Evolutionary conservation across 2,113 vertebrate genomes (phyloP), one percentile per base, ranked within the genome.

Genomic region (Desmodus rotundus): DNA sequence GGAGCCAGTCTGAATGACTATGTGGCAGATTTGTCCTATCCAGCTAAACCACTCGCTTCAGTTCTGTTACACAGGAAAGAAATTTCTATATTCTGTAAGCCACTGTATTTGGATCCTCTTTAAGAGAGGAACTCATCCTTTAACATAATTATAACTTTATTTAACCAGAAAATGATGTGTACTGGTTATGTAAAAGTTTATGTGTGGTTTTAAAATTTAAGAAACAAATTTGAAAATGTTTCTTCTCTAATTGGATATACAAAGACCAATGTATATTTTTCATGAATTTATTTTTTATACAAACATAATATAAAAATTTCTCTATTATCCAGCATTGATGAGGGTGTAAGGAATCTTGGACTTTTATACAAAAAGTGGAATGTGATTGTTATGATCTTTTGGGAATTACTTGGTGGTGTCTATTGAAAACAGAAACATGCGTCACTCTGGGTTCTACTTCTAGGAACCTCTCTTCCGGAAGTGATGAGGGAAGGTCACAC

Each of bases 201-300:
- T 19, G 7, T 41, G 4, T 82, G n/a, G 22, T 77, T 96, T 95
- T 73, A 87, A 92, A 74, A 76, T 82, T 78, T 65, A 72, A 96
- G 52, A 63, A 84, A 73, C 16, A 74, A 76, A 83, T 70, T 91
- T 83, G 56, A 95, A 89, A 87, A 87, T 43, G 7, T 93, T 67
- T 77, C 68, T 86, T 74, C 33, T 91, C 1, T 70, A 43, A 74
- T 82, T 94, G 20, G 26, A 91, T 22, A 83, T 78, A 54, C 3
- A 89, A 83, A 63, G 3, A 56, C 4, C 4, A 76, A 19, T 85
- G 26, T 7, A 31, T 1, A 65, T 95, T 95, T 96, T 91, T 67
- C 22, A 43, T 85, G 36, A 56, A 73, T 45, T 47, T 65, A 58
- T 31, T 84, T 84, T 50, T 50, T 20, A 84, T 41, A 26, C 20